Conservation (phyloP, 2,888 invertebrate species). For the Clepsis dumicolana region DNA sequence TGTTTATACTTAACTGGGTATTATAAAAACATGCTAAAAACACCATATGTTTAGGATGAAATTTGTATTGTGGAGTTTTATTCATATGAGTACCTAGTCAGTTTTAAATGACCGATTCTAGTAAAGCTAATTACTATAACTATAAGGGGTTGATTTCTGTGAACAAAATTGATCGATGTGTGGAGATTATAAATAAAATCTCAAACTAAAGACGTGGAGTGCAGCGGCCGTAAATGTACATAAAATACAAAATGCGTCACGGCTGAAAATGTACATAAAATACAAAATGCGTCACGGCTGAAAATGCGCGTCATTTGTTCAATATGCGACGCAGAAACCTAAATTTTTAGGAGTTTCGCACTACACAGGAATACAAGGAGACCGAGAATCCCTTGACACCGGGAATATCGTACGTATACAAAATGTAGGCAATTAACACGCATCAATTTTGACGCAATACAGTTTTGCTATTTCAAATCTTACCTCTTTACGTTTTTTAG, state of each 20-base stretch:
- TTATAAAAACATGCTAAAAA: slow-evolving; percentile 8
- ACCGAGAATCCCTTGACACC: slow-evolving; percentile 48
- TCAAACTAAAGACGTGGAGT: slow-evolving; percentile 11
- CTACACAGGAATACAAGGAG: slow-evolving; percentile 41
- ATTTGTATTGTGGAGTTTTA: background rate
- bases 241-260: slow-evolving; percentile 59
- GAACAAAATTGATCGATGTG: slow-evolving; percentile 21
- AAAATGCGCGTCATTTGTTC: slow-evolving; percentile 50
- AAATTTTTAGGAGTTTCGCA: slow-evolving; percentile 40
- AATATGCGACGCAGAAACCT: slow-evolving; percentile 46
- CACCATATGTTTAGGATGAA: background rate
- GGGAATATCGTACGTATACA: slow-evolving; percentile 48
- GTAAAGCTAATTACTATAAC: background rate
- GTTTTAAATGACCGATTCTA: background rate
- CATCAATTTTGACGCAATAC: slow-evolving; percentile 5
- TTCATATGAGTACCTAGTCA: background rate
- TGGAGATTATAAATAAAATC: slow-evolving; percentile 31
- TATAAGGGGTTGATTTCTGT: background rate
- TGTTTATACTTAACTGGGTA: background rate
- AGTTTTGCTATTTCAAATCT: slow-evolving; percentile 45
- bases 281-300: slow-evolving; percentile 57
- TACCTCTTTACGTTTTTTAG: slow-evolving; percentile 83
- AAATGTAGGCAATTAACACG: slow-evolving; percentile 49
- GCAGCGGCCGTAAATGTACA: slow-evolving; percentile 49
- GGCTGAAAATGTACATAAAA: slow-evolving; percentile 53